phyloP scores from a whole-genome alignment of 2,797 vertebrate genomes.

The Sciaenops ocellatus region DNA sequence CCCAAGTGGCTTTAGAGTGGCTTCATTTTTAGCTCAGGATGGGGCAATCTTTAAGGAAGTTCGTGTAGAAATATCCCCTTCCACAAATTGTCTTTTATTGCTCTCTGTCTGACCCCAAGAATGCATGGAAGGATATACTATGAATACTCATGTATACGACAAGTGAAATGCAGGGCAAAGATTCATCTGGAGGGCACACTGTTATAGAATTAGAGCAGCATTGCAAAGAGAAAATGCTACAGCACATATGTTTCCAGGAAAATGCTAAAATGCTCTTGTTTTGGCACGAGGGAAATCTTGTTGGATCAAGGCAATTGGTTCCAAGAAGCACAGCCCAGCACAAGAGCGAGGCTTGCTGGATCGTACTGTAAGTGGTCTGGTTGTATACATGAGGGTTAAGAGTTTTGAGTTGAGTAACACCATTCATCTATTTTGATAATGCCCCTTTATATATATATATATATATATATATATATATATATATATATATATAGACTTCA shows the following conservation, averaged over 20 bases:
- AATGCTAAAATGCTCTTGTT: neutral
- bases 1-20: slow-evolving; percentile 17
- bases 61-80: slow-evolving; percentile 77
- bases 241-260: neutral
- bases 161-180: slow-evolving; percentile 42
- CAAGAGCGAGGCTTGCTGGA: neutral
- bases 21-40: slow-evolving; percentile 63
- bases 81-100: slow-evolving; percentile 80
- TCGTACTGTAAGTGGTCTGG: neutral
- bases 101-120: slow-evolving; percentile 55
- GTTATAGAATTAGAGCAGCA: neutral
- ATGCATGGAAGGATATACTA: slow-evolving; percentile 71
- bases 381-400: neutral
- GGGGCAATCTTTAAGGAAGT: slow-evolving; percentile 65
- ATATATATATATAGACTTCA: too few relatives aligned
- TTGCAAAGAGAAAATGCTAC: neutral
- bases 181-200: slow-evolving; percentile 11
- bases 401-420: neutral
- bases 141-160: slow-evolving; percentile 48
- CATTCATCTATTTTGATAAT: neutral
- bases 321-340: neutral
- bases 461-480: too few relatives aligned
- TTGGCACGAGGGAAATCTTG: neutral
- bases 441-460: neutral
- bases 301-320: neutral